A percentile compares a stretch with the other conserved stretches of the same genome.
These are phyloP conservation scores for Muntiacus reevesi DNA, from an alignment of 2,113 vertebrate genomes.

Conservation along the genomic window DNA sequence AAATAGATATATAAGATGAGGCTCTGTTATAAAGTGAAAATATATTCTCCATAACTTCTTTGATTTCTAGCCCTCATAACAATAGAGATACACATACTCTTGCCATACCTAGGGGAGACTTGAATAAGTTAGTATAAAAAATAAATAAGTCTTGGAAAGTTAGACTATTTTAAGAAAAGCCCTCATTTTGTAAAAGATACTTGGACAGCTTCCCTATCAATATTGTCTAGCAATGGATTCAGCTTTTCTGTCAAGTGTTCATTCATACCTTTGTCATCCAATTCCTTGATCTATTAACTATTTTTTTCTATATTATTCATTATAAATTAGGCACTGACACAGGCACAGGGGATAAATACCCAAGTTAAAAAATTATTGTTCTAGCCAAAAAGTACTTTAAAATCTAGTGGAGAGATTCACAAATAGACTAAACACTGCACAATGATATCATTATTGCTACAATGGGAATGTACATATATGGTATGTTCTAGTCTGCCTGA, in stretches of 20 bases:
- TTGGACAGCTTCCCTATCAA: neutral
- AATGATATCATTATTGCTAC: neutral
- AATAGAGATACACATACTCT: neutral
- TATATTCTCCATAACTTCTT: neutral
- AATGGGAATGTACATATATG: too few relatives aligned
- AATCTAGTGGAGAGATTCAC: neutral
- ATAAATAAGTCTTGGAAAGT: constrained; percentile 9
- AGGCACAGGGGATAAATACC: neutral
- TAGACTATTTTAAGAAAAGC: neutral
- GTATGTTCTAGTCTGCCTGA: neutral
- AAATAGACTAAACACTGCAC: neutral
- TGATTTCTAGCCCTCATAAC: neutral
- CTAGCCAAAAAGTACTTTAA: neutral
- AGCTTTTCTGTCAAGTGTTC: neutral
- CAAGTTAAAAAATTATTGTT: neutral
- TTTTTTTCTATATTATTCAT: neutral
- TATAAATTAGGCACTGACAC: neutral
- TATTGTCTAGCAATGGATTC: neutral
- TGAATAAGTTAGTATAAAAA: neutral
- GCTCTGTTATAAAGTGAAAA: neutral
- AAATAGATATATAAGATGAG: neutral
- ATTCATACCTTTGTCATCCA: neutral
- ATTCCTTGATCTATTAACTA: neutral
- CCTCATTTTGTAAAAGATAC: neutral
- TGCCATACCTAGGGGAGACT: neutral